Evolutionary conservation across 2,113 vertebrate genomes (phyloP).

Genomic region (Charina bottae): DNA sequence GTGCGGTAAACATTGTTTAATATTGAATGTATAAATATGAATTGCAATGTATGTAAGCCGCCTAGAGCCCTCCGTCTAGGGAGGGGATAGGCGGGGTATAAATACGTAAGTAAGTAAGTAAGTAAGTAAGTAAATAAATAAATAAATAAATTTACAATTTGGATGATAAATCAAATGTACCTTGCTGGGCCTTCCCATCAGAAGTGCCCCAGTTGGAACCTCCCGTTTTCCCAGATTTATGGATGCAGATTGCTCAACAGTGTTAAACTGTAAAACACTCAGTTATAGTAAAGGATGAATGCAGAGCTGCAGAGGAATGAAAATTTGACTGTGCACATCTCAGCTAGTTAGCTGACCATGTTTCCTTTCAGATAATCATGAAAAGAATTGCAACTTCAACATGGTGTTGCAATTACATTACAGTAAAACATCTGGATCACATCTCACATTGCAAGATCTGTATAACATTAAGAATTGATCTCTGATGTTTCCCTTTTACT

Average conservation of each 20-base stretch:
- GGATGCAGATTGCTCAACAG: neutral
- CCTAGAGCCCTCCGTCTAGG: no score
- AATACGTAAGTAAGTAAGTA: no score
- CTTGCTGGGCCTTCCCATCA: neutral
- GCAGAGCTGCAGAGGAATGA: neutral
- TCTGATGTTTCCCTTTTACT: neutral
- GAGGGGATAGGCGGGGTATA: no score
- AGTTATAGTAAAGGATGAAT: neutral
- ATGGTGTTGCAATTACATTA: neutral
- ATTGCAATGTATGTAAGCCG: no score
- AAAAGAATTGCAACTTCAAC: neutral
- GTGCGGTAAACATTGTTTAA: no score
- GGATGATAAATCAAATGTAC: neutral
- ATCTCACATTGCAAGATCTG: neutral
- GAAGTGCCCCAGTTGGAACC: neutral
- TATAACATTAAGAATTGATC: neutral
- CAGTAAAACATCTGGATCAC: neutral
- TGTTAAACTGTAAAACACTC: neutral
- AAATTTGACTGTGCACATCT: neutral
- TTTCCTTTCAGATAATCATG: neutral
- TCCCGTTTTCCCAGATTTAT: neutral
- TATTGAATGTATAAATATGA: no score
- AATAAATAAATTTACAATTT: neutral
- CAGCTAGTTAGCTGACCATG: neutral
- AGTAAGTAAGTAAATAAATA: neutral